phyloP scores from a whole-genome alignment of 2,888 invertebrate species.

The Dione vanillae region DNA sequence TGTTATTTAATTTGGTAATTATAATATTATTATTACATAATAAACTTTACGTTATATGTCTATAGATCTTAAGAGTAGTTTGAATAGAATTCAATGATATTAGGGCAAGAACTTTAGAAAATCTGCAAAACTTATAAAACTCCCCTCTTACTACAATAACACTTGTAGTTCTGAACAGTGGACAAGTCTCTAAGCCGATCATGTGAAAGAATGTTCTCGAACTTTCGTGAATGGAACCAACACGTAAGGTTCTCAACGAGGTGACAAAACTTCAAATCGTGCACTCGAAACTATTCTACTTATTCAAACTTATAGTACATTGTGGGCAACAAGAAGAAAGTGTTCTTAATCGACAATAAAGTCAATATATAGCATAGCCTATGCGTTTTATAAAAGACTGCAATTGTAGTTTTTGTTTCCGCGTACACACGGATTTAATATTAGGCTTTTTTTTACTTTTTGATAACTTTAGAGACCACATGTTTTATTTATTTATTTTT shows the following conservation, averaged over 20 bases:
- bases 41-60: no score
- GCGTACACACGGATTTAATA: neutral
- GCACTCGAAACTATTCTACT: slow-evolving; percentile 62
- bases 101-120: slow-evolving; percentile 64
- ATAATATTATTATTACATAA: no score
- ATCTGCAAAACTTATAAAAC: slow-evolving; percentile 62
- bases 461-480: no score
- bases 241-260: slow-evolving; percentile 66
- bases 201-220: slow-evolving; percentile 69
- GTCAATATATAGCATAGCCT: neutral
- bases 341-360: neutral
- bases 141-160: slow-evolving; percentile 66
- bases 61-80: slow-evolving; percentile 7
- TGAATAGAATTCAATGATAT: slow-evolving; percentile 53
- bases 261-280: slow-evolving; percentile 68
- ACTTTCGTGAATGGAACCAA: slow-evolving; percentile 72
- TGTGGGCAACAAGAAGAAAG: slow-evolving; percentile 26
- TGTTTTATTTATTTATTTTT: no score
- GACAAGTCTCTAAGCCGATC: slow-evolving; percentile 78
- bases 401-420: neutral
- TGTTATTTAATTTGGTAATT: no score
- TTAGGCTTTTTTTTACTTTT: neutral
- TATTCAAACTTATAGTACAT: slow-evolving; percentile 48
- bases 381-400: neutral
- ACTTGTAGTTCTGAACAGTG: slow-evolving; percentile 67